Conservation (phyloP, 2,888 invertebrate species). For the Acronicta leporina region DNA sequence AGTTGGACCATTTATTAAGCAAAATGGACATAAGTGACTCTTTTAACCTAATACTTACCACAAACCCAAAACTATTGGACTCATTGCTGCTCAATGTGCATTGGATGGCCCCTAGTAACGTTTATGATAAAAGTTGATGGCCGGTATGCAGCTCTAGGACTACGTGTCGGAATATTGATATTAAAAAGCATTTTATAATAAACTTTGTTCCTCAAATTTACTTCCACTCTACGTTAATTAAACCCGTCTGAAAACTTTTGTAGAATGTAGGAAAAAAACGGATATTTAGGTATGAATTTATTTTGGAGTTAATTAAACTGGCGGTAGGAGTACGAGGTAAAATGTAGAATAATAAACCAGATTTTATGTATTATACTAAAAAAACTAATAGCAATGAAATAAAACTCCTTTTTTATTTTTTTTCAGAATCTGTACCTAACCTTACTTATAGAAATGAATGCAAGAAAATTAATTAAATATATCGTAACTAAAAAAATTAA, state of each 20-base stretch:
- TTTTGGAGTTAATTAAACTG: slow-evolving; percentile 2
- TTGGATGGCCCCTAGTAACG: background rate
- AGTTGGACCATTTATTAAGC: too few species aligned
- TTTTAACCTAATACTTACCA: too few species aligned
- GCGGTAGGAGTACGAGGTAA: background rate
- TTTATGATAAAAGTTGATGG: slow-evolving; percentile 10
- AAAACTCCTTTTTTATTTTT: too few species aligned
- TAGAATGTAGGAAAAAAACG: slow-evolving; percentile 18
- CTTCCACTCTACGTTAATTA: slow-evolving; percentile 50
- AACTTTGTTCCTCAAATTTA: slow-evolving; percentile 26
- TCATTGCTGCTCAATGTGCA: slow-evolving; percentile 2
- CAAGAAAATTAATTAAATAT: too few species aligned
- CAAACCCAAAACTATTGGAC: background rate
- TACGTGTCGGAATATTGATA: slow-evolving; percentile 12
- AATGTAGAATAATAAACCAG: too few species aligned
- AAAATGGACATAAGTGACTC: too few species aligned
- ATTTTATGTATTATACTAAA: too few species aligned
- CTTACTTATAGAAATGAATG: too few species aligned
- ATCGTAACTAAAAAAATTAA: too few species aligned
- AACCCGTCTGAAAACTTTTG: slow-evolving; percentile 36
- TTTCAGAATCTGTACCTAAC: too few species aligned
- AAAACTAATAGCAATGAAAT: too few species aligned
- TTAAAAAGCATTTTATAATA: slow-evolving; percentile 23
- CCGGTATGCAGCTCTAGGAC: slow-evolving; percentile 34
- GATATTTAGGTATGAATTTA: slow-evolving; percentile 2